Base-by-base conservation (phyloP, 1,140 invertebrate species). In the Euura saliciscinereae region DNA sequence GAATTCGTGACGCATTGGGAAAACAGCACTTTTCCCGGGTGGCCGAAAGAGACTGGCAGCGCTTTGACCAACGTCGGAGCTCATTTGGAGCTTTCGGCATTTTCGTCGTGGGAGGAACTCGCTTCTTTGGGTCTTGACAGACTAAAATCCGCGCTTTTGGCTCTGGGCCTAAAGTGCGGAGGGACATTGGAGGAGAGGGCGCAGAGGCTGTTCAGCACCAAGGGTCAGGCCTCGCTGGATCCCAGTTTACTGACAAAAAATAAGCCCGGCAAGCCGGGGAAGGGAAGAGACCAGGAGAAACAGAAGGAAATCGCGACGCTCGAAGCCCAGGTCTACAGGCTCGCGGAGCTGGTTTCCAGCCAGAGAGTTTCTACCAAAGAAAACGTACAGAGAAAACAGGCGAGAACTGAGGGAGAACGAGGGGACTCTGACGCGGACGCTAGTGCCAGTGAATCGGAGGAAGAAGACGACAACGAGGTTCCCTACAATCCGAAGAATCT, bases 401-500 rank as follows among this genome's bases (percentile, higher is more conserved):
- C 98, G 0, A 91, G 98, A 73, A 98, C 97, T 0, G 97, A 97
- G 65, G 98, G 97, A 6, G 97, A 99, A 85, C 86, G 96, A 2
- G 95, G 97, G 75, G 96, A 98, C 82, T 97, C 96, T 13, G 97
- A 98, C 82, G 96, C 94, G 44, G 97, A 99, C 79, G 95, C 94
- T 71, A 95, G 94, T 78, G 95, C 94, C 45, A 91, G 91, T 28
- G 96, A 97, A 81, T 94, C 91, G 11, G 95, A 96, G 65, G 96
- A 96, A 74, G 95, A 96, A 74, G 92, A 96, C 78, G 96, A 97
- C 78, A 97, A 98, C 76, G 95, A 96, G 67, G 95, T 99, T 65
- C 97, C 98, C 0, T 99, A 99, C 85, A 99, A 99, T 89, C 99
- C 99, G 0, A 99, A 99, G 88, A 99, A 99, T 89, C 86, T 99